phyloP scores from a whole-genome alignment of 1,140 invertebrate species.

The Galendromus occidentalis region DNA sequence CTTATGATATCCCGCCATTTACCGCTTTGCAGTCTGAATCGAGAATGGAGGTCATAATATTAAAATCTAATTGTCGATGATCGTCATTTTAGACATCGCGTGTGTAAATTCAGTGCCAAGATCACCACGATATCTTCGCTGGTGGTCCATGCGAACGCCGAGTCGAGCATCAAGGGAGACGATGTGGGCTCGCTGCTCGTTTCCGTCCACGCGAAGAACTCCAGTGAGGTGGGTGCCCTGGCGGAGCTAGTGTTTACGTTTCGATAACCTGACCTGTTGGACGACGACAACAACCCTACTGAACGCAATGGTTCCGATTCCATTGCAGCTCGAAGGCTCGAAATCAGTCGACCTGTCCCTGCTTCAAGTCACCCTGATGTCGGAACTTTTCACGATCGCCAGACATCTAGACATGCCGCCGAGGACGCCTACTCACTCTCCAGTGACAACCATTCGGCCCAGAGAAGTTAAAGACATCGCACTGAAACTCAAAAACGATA shows the following conservation, averaged over 20 bases:
- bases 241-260: no score
- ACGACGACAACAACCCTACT: no score
- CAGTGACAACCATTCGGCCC: neutral
- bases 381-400: neutral
- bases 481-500: neutral
- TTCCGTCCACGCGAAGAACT: slow-evolving; percentile 8
- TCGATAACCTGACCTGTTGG: no score
- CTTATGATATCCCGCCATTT: no score
- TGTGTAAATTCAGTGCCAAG: slow-evolving; percentile 5
- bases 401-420: neutral
- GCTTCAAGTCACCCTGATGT: neutral
- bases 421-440: neutral
- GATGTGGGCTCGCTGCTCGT: neutral
- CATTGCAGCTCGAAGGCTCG: neutral
- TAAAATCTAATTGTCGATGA: no score
- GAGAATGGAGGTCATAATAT: no score
- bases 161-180: neutral
- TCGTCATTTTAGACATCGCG: neutral
- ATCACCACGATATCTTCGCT: slow-evolving; percentile 6
- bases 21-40: no score
- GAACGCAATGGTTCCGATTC: no score
- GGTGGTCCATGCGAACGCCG: neutral
- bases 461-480: slow-evolving; percentile 7
- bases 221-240: neutral
- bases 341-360: neutral